phyloP scores from a whole-genome alignment of 2,113 vertebrate species.

The Tetrax tetrax region DNA sequence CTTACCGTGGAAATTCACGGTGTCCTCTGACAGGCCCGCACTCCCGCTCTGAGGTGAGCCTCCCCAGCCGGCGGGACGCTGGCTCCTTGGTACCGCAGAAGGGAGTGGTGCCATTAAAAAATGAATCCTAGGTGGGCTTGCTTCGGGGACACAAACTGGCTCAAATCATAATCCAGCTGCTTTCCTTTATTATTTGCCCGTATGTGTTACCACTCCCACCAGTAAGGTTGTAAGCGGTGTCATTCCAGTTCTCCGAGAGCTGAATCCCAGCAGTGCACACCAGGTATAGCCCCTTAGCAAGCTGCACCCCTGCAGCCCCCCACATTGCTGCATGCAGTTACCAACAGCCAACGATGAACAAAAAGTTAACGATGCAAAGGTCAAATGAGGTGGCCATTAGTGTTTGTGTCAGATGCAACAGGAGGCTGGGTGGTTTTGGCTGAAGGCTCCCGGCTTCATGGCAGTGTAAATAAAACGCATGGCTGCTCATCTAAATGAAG shows the following conservation, averaged over 20 bases:
- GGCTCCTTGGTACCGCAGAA: neutral
- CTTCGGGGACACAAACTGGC: neutral
- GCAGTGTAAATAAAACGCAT: fast-evolving
- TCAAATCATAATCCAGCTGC: neutral
- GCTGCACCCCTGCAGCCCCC: no score
- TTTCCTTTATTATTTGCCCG: neutral
- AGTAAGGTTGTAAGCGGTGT: neutral
- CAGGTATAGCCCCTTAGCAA: fast-evolving
- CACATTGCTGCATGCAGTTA: no score
- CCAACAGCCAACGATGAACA: fast-evolving
- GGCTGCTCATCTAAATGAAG: neutral
- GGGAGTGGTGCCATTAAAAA: neutral
- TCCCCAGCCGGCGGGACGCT: fast-evolving
- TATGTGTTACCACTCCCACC: neutral
- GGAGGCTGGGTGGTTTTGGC: neutral
- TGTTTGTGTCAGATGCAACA: neutral
- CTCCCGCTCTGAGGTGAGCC: neutral
- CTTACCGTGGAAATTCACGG: neutral
- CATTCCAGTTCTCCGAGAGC: neutral
- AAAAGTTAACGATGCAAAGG: fast-evolving
- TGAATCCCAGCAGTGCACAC: neutral
- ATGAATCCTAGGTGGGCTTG: neutral
- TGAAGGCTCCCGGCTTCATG: neutral
- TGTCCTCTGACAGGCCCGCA: neutral
- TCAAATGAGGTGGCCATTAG: fast-evolving